Evolutionary conservation across 2,113 vertebrate species (phyloP).

Genomic region (Hystrix cristata): DNA sequence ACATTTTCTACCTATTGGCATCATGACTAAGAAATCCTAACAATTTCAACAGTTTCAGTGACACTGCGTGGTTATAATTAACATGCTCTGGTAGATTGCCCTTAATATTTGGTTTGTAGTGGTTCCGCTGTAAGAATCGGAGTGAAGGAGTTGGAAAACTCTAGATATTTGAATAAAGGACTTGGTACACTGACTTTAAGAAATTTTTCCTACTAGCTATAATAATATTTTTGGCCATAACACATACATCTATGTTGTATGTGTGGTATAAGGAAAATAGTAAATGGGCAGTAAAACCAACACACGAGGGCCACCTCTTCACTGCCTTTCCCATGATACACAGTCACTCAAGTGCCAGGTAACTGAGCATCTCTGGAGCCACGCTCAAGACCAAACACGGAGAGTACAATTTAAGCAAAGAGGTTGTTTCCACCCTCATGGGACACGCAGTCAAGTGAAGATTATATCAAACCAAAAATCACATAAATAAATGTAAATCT

Average conservation of each 20-base stretch:
- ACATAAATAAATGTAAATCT: not conserved
- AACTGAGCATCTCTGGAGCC: not conserved
- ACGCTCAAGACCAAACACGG: not conserved
- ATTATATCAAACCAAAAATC: not conserved
- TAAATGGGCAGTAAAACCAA: not conserved
- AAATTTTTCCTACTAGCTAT: not conserved
- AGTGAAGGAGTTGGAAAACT: not conserved
- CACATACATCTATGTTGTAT: too few relatives aligned
- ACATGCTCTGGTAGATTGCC: not conserved
- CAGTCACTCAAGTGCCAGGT: not conserved
- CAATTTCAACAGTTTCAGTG: not conserved
- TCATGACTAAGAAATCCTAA: conserved; percentile 10
- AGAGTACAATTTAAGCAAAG: not conserved
- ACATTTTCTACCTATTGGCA: not conserved
- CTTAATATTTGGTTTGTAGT: not conserved
- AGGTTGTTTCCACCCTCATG: not conserved
- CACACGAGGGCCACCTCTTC: not conserved
- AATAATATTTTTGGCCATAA: not conserved
- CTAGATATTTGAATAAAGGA: conserved; percentile 3
- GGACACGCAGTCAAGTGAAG: not conserved
- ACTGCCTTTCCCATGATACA: not conserved
- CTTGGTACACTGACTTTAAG: not conserved
- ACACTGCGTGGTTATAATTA: not conserved
- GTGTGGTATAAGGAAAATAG: not conserved
- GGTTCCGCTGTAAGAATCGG: not conserved